phyloP scores from a whole-genome alignment of 1,140 invertebrate species.

The Delia radicum region DNA sequence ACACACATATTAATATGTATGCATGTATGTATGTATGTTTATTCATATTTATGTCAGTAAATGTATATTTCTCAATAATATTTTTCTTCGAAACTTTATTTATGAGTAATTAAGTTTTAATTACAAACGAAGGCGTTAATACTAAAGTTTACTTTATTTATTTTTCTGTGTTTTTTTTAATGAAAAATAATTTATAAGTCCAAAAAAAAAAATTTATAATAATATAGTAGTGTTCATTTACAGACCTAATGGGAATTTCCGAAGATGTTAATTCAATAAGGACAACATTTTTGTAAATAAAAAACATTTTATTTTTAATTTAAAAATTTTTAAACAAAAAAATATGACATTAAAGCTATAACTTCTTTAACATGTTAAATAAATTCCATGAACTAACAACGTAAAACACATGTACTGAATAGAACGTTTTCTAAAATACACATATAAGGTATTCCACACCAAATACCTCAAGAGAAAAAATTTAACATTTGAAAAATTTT shows the following conservation, averaged over 20 bases:
- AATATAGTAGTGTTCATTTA: neutral
- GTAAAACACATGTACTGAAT: too few species aligned
- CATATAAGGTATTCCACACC: too few species aligned
- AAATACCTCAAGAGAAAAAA: too few species aligned
- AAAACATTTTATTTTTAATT: neutral
- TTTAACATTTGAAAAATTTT: too few species aligned
- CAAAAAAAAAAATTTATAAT: neutral
- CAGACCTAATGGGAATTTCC: neutral
- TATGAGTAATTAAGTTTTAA: conserved; percentile 26
- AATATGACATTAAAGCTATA: neutral
- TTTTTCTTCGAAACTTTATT: conserved; percentile 20
- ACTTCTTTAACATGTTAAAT: too few species aligned
- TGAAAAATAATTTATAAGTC: neutral
- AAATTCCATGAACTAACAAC: too few species aligned
- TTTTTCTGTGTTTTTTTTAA: neutral
- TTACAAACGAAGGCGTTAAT: conserved; percentile 15
- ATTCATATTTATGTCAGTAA: neutral
- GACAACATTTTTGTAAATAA: neutral
- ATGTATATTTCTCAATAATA: conserved; percentile 25
- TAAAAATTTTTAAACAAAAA: neutral
- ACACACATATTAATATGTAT: neutral
- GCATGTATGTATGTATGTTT: neutral
- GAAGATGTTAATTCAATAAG: neutral
- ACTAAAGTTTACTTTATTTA: conserved; percentile 13
- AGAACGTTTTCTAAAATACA: too few species aligned